These are phyloP conservation scores for Bruchidius siliquastri DNA, from an alignment of 2,888 invertebrate species.

Conservation along the genomic window DNA sequence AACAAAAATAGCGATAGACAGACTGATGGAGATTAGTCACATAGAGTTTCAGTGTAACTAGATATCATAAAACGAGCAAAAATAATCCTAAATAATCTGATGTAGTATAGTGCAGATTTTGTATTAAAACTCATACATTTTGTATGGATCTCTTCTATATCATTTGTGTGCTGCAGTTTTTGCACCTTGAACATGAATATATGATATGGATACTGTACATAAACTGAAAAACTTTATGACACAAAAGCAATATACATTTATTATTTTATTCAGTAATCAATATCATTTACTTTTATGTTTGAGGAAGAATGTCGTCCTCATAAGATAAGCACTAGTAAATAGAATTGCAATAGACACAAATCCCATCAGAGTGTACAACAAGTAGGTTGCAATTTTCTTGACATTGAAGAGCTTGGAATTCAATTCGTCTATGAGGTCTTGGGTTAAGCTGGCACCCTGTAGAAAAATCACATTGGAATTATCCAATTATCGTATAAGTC, in stretches of 20 bases:
- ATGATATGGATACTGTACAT: too few relatives aligned
- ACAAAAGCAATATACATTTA: background rate
- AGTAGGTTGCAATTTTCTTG: slow-evolving; percentile 22
- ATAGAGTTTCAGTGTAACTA: too few relatives aligned
- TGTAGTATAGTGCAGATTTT: too few relatives aligned
- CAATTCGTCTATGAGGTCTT: slow-evolving; percentile 26
- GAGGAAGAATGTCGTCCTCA: slow-evolving; percentile 12
- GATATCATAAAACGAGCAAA: too few relatives aligned
- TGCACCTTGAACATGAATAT: too few relatives aligned
- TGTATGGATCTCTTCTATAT: too few relatives aligned
- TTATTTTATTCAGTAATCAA: background rate
- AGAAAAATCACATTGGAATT: background rate
- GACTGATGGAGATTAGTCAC: too few relatives aligned
- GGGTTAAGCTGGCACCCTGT: slow-evolving; percentile 26
- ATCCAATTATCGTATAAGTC: too few relatives aligned
- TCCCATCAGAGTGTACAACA: slow-evolving; percentile 27
- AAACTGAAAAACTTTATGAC: background rate
- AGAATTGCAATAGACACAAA: slow-evolving; percentile 16
- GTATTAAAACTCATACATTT: too few relatives aligned
- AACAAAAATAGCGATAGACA: too few relatives aligned
- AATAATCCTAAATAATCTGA: too few relatives aligned
- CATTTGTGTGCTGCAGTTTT: too few relatives aligned
- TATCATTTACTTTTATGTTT: background rate
- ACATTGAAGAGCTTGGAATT: slow-evolving; percentile 25
- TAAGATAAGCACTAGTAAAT: slow-evolving; percentile 13